Conservation (phyloP, 2,888 invertebrate species). For the Mythimna loreyi region DNA sequence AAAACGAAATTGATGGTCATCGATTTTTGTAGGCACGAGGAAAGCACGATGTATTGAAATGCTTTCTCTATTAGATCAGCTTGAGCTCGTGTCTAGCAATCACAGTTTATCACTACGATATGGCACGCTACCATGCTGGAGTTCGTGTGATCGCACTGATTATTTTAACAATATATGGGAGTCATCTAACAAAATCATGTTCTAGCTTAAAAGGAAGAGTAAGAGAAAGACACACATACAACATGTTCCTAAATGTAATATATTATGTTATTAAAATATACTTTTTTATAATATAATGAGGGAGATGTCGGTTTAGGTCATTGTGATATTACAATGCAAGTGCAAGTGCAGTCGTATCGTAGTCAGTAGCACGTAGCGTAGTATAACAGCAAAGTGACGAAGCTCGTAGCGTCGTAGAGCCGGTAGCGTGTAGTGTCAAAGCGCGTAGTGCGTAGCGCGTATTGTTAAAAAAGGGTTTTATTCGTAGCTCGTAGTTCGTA, state of each 20-base stretch:
- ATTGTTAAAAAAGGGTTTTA: no score
- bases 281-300: background rate
- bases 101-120: background rate
- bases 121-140: no score
- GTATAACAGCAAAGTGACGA: background rate
- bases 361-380: background rate
- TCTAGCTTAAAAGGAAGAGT: no score
- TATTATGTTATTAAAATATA: no score
- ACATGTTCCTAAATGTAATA: no score
- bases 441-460: background rate
- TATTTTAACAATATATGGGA: background rate
- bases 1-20: constrained; percentile 26
- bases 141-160: background rate
- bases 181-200: no score
- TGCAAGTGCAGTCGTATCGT: background rate
- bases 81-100: no score
- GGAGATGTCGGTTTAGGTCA: background rate
- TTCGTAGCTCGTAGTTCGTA: background rate
- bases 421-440: background rate
- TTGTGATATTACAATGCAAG: background rate
- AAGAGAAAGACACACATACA: no score
- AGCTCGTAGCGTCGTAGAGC: background rate
- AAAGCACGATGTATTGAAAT: background rate
- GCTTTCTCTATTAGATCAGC: constrained; percentile 1
- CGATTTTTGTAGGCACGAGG: constrained; percentile 18